A percentile compares a stretch with the other conserved stretches of the same genome.
These are phyloP conservation scores for Illadopsis cleaveri DNA, from an alignment of 2,113 vertebrate genomes.

Conservation along the genomic window DNA sequence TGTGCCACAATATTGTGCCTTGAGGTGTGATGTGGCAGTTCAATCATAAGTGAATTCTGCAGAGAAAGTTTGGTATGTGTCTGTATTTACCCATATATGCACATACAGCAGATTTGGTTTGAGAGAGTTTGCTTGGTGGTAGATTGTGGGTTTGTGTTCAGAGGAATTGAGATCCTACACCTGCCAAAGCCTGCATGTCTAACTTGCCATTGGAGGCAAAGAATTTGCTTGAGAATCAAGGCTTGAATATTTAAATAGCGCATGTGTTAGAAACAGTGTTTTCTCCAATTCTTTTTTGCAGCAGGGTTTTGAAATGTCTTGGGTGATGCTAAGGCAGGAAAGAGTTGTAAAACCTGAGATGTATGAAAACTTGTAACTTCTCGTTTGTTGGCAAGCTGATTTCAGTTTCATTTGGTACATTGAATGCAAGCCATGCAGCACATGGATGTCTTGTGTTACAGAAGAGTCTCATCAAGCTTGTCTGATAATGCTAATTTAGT, in stretches of 20 bases:
- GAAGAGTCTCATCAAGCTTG: fast-evolving
- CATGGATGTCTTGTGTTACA: not conserved
- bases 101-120: not conserved
- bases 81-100: not conserved
- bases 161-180: not conserved
- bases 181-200: not conserved
- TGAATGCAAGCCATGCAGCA: not conserved
- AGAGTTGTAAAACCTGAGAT: not conserved
- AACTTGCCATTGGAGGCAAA: not conserved
- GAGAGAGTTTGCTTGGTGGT: not conserved
- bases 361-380: not conserved
- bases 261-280: not conserved
- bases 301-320: not conserved
- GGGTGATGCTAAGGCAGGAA: not conserved
- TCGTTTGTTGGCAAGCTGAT: not conserved
- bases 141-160: not conserved
- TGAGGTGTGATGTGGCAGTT: not conserved
- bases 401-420: not conserved
- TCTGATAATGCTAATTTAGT: not conserved
- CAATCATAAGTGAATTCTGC: not conserved
- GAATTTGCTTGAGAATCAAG: not conserved
- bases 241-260: not conserved
- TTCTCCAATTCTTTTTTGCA: not conserved
- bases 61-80: not conserved
- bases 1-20: not conserved